Base-by-base conservation (phyloP, 2,888 invertebrate genomes). In the Troilus luridus region DNA sequence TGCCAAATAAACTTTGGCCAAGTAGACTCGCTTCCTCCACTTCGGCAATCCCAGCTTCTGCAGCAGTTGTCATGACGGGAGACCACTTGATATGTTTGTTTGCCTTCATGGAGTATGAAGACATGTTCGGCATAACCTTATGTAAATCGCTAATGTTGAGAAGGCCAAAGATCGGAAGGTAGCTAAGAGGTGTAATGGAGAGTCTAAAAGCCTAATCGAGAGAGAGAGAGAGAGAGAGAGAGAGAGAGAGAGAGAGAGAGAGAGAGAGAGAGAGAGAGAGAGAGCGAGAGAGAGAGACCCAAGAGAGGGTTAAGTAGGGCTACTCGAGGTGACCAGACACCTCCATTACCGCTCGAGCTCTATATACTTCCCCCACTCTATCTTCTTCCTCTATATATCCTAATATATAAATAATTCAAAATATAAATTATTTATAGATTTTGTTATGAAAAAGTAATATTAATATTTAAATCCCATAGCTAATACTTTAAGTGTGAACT, bases 261-360 rank as follows among this genome's bases (percentile, higher is more conserved):
- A 27, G 27, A 10, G 72, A 72, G 72, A 72, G 72, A 72, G 24
- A 77, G 77, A 77, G 77, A 77, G 77, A 21, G 77, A 77, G 77
- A 77, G 77, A 14, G 77, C 12, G 77, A 77, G 77, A 0, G 8
- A 72, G 72, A 72, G 72, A 72, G 24, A 77, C 27, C 12, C 24
- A 77, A 21, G 77, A 77, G 77, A 77, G 77, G 1, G 77, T 24
- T 17, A 77, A 27, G 0, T 41, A 8, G 19, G 19, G 41, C 41
- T 81, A 81, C 41, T 41, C 19, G 9, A 64, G n/a, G 64, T 64
- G 64, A 64, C n/a, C 64, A 9, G n/a, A n/a, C 64, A 64, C n/a
- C 10, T n/a, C 64, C 64, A 64, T 64, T 64, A 64, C 11, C 11
- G 64, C n/a, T 3, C n/a, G 41, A 41, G 41, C 41, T 41, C 41